A percentile compares a stretch with the other conserved stretches of the same genome.
phyloP scores from a whole-genome alignment of 2,797 vertebrate genomes.

The Sebastes hubbsi region DNA sequence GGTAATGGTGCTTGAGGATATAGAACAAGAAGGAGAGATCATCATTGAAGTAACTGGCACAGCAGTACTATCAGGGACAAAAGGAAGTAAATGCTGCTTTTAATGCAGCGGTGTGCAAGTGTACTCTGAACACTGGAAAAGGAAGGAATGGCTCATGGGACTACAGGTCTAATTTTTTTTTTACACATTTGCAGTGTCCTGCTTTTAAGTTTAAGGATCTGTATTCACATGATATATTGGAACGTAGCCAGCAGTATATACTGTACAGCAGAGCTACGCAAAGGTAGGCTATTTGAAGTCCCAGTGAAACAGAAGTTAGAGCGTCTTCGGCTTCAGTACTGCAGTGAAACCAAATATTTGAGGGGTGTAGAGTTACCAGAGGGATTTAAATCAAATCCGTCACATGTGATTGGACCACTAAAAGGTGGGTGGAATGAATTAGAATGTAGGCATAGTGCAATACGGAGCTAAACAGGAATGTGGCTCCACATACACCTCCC shows the following conservation, averaged over 20 bases:
- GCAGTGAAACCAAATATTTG: background rate
- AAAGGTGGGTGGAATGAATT: background rate
- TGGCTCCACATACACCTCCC: no score
- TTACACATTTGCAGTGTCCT: slow-evolving; percentile 4
- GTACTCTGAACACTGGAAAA: background rate
- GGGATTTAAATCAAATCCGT: background rate
- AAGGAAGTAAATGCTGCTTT: slow-evolving; percentile 49
- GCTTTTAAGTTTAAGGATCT: slow-evolving; percentile 9
- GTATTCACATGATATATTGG: background rate
- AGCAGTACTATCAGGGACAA: slow-evolving; percentile 21
- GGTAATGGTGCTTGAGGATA: slow-evolving; percentile 57
- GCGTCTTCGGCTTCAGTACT: background rate
- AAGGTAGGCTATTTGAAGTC: background rate
- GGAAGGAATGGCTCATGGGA: background rate
- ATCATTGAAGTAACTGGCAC: slow-evolving; percentile 51
- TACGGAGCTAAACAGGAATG: no score
- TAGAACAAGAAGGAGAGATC: slow-evolving; percentile 36
- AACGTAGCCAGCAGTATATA: background rate
- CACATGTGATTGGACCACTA: background rate
- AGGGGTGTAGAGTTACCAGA: background rate
- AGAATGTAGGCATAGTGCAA: background rate
- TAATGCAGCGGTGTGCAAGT: slow-evolving; percentile 12
- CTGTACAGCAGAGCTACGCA: background rate
- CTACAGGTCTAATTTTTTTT: background rate
- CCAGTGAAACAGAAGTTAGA: background rate